phyloP scores from a whole-genome alignment of 2,888 invertebrate species.

The Unio pictorum region DNA sequence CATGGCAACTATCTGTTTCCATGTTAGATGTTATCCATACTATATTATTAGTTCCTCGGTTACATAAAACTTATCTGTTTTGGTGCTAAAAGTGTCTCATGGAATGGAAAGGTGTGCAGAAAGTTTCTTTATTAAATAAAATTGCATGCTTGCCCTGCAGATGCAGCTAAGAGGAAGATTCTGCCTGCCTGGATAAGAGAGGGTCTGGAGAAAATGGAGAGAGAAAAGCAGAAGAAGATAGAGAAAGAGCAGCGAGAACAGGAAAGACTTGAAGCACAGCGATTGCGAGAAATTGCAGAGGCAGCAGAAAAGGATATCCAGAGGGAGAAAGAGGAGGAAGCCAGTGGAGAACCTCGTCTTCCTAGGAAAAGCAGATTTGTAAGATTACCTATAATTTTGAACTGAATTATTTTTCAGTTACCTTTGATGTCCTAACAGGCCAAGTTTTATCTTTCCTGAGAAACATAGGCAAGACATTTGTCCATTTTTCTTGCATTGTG shows the following conservation, averaged over 20 bases:
- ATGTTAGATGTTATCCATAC: too few relatives aligned
- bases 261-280: slow-evolving; percentile 73
- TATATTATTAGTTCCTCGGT: too few relatives aligned
- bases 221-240: slow-evolving; percentile 64
- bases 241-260: slow-evolving; percentile 83
- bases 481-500: too few relatives aligned
- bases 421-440: too few relatives aligned
- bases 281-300: slow-evolving; percentile 77
- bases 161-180: slow-evolving; percentile 78
- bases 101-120: neutral
- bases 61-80: too few relatives aligned
- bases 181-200: slow-evolving; percentile 98
- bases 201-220: slow-evolving; percentile 97
- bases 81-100: too few relatives aligned
- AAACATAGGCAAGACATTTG: too few relatives aligned
- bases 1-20: too few relatives aligned
- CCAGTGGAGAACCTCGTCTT: slow-evolving; percentile 69
- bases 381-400: slow-evolving; percentile 49
- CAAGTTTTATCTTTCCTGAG: too few relatives aligned
- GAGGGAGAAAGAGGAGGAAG: slow-evolving; percentile 58
- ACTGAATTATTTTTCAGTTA: too few relatives aligned
- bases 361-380: slow-evolving; percentile 78
- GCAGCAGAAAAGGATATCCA: slow-evolving; percentile 62
- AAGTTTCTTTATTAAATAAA: neutral
- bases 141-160: slow-evolving; percentile 30